A percentile compares a stretch with the other conserved stretches of the same genome.
Evolutionary conservation across 2,888 invertebrate species (phyloP).

Genomic region (Endomychus coccineus): DNA sequence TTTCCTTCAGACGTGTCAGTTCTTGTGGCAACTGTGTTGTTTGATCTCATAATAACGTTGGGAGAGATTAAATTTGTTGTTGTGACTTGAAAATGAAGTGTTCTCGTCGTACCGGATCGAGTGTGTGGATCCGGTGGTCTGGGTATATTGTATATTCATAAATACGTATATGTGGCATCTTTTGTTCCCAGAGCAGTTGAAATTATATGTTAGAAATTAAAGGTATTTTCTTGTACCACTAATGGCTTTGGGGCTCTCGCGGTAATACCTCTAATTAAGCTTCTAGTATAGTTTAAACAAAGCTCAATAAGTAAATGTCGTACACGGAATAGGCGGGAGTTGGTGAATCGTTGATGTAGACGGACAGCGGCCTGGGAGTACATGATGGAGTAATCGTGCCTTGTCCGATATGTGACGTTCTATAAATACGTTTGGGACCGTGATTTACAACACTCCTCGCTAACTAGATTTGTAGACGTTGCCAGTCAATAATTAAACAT

Average conservation of each 20-base stretch:
- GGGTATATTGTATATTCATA: too few species aligned
- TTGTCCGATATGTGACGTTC: slow-evolving; percentile 17
- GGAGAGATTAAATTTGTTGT: too few species aligned
- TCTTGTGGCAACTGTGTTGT: too few species aligned
- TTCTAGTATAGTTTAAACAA: slow-evolving; percentile 14
- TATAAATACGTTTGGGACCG: slow-evolving; percentile 18
- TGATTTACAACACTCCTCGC: slow-evolving; percentile 13
- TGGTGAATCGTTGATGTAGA: slow-evolving; percentile 12
- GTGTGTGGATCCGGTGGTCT: too few species aligned
- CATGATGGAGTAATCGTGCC: slow-evolving; percentile 18
- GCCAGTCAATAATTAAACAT: slow-evolving; percentile 17
- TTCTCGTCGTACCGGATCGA: too few species aligned
- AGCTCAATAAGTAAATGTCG: slow-evolving; percentile 18
- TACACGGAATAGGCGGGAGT: slow-evolving; percentile 20
- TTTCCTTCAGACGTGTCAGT: too few species aligned
- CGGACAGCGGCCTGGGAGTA: slow-evolving; percentile 16
- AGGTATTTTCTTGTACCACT: too few species aligned
- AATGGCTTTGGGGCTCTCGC: background rate
- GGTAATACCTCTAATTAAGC: background rate
- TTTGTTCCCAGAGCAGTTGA: too few species aligned
- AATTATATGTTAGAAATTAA: too few species aligned
- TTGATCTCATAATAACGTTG: too few species aligned
- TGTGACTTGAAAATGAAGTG: too few species aligned
- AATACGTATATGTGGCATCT: too few species aligned
- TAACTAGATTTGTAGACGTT: slow-evolving; percentile 15